Base-by-base conservation (phyloP, 2,888 invertebrate species). In the Tachina lurida region DNA sequence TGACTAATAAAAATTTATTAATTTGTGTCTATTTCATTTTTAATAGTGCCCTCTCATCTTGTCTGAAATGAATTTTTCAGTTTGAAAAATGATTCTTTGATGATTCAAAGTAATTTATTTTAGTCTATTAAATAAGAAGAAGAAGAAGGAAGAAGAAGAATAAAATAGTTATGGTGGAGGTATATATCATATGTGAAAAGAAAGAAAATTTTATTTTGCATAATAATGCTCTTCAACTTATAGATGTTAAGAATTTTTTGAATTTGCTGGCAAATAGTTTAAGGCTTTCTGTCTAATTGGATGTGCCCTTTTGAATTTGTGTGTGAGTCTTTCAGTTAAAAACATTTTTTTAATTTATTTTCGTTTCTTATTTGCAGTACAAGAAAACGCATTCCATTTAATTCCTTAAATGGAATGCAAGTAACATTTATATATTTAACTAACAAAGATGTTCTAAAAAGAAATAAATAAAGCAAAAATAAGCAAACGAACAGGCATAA, bases 1-100 rank as follows among this genome's bases (percentile, higher is more conserved):
- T 83, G 86, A 86, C 86, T 86, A 86, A 86, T 83, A 67, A 67
- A 73, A 31, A 60, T 86, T 67, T 84, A 19, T 78, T 73, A 31
- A 41, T 70, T 70, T 68, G 12, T 68, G 17, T 31, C 31, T 60
- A 43, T 10, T 13, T n/a, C n/a, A n/a, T n/a, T 63, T 70, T 54
- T 54, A 45, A 13, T 49, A 2, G 0, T 17, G 31, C 45, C 58
- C 8, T 4, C 58, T 60, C 58, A 60, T 47, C 39, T 43, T 19
- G 17, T 43, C 17, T 9, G 63, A 65, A 15, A 65, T 45, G 63
- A 73, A 63, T 74, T 13, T 70, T 56, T 68, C 8, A 56, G 58
- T 56, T 49, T 73, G 79, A 76, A 76, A 86, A 83, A 86, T 80
- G 54, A 83, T 79, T 73, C 76, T 82, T 76, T 86, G 79, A 83